phyloP scores from a whole-genome alignment of 2,113 vertebrate genomes.

The Cephalophus harveyi region DNA sequence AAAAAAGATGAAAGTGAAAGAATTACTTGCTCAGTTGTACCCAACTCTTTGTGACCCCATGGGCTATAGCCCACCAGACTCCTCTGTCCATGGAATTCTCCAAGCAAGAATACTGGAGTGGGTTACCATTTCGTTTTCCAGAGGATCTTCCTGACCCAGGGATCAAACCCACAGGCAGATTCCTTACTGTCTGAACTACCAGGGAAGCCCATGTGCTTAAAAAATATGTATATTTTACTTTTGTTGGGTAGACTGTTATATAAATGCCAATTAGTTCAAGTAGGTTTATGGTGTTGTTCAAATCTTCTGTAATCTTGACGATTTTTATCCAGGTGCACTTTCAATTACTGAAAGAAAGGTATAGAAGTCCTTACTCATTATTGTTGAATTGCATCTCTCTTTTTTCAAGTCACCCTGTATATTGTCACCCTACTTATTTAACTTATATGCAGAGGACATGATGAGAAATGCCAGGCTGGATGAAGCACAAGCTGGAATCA shows the following conservation, averaged over 20 bases:
- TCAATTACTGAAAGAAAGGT: neutral
- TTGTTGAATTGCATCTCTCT: neutral
- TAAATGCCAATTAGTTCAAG: neutral
- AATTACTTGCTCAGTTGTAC: neutral
- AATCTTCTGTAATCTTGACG: neutral
- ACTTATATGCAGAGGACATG: neutral
- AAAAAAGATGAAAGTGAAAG: neutral
- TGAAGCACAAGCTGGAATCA: neutral
- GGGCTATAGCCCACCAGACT: neutral
- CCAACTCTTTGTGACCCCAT: neutral
- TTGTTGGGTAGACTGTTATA: neutral
- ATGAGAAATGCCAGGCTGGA: neutral
- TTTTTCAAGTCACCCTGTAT: neutral
- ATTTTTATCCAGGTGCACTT: neutral
- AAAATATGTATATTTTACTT: neutral
- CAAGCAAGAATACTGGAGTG: neutral
- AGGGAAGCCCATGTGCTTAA: neutral
- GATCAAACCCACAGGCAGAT: neutral
- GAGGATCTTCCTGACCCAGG: neutral
- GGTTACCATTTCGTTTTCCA: neutral
- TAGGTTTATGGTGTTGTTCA: neutral
- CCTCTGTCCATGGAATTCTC: neutral
- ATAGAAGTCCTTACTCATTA: neutral
- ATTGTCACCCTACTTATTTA: neutral
- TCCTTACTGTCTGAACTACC: neutral